Percentiles rank a stretch among this genome's conserved stretches.
These are phyloP conservation scores for Pseudoatta argentina DNA, from an alignment of 1,140 invertebrate species.

Conservation along the genomic window DNA sequence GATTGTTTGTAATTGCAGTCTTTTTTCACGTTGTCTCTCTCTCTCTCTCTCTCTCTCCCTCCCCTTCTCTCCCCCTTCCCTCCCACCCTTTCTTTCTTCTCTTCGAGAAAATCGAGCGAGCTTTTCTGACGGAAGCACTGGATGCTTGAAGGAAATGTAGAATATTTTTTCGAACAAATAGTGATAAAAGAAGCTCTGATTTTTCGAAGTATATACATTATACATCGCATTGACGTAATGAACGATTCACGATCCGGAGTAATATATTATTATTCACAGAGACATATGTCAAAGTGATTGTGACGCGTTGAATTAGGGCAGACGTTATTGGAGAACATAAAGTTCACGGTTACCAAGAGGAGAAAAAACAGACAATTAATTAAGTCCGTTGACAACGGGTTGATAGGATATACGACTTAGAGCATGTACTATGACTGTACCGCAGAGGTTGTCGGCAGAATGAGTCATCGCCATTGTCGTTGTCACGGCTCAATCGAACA, in stretches of 20 bases:
- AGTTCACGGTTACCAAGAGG: conserved; percentile 9
- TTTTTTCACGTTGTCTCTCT: not conserved
- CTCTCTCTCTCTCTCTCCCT: too few relatives aligned
- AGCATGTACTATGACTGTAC: not conserved
- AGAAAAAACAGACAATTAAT: conserved; percentile 58
- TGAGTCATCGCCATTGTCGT: conserved; percentile 27
- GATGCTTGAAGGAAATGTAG: not conserved
- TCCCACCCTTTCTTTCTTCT: too few relatives aligned
- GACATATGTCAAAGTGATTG: not conserved
- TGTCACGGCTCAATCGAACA: conserved; percentile 44
- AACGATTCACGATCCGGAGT: not conserved
- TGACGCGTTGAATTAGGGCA: conserved; percentile 49
- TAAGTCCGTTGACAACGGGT: conserved; percentile 36
- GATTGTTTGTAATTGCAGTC: conserved; percentile 43
- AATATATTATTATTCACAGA: conserved; percentile 65
- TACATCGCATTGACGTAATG: not conserved
- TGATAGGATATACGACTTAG: not conserved
- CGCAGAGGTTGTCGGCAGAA: not conserved
- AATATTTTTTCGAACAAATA: conserved; percentile 64
- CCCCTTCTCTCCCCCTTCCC: not conserved
- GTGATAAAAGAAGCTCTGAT: conserved; percentile 37
- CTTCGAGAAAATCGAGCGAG: conserved; percentile 1
- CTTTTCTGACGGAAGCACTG: not conserved
- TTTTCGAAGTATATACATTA: not conserved
- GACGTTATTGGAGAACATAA: not conserved